phyloP scores from a whole-genome alignment of 37 sponge, comb jelly and placozoan genomes.

The Chondrosia reniformis region DNA sequence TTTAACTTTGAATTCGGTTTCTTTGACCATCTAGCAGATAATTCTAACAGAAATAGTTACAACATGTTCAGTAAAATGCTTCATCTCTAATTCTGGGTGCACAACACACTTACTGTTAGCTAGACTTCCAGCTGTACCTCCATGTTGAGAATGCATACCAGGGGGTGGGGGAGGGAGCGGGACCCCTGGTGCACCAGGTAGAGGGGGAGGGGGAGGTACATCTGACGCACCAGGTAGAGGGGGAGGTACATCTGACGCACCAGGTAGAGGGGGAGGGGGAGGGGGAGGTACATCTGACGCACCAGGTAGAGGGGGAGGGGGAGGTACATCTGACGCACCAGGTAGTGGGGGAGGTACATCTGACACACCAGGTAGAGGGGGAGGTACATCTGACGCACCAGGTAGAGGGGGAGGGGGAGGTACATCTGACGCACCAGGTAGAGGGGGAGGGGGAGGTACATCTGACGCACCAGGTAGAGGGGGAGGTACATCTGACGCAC shows the following conservation, averaged over 20 bases:
- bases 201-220: conserved; percentile 53
- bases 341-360: conserved; percentile 36
- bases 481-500: conserved; percentile 11
- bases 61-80: background rate
- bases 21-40: conserved; percentile 6
- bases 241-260: conserved; percentile 3
- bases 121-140: too few relatives aligned
- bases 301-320: conserved; percentile 33
- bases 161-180: conserved; percentile 35
- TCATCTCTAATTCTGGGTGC: background rate
- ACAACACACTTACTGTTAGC: too few relatives aligned
- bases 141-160: too few relatives aligned
- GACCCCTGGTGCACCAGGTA: background rate
- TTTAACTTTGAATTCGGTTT: conserved; percentile 56
- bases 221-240: conserved; percentile 12
- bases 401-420: conserved; percentile 38
- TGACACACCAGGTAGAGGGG: conserved; percentile 5
- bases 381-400: background rate
- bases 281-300: conserved; percentile 18
- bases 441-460: conserved; percentile 53
- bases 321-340: background rate
- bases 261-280: conserved; percentile 28
- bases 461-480: conserved; percentile 13
- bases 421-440: background rate
- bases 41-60: background rate